A percentile compares a stretch with the other conserved stretches of the same genome.
phyloP scores from a whole-genome alignment of 2,888 invertebrate species.

The Ormia ochracea region DNA sequence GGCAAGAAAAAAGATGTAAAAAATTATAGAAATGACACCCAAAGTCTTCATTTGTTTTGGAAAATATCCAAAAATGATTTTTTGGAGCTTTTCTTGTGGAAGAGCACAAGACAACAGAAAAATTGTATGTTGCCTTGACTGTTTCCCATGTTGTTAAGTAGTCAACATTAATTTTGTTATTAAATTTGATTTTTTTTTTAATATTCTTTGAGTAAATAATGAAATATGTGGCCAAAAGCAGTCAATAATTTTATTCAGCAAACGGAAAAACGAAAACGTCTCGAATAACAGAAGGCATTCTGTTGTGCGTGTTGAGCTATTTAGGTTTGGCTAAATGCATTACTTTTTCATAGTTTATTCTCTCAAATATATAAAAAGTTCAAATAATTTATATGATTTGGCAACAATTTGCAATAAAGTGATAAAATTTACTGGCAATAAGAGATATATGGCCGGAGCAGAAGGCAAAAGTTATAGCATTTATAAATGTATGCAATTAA shows the following conservation, averaged over 20 bases:
- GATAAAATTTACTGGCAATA: slow-evolving; percentile 20
- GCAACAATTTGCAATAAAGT: slow-evolving; percentile 37
- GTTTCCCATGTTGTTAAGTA: slow-evolving; percentile 22
- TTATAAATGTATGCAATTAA: not conserved
- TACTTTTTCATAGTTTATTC: not conserved
- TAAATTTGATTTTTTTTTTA: not conserved
- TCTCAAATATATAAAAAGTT: not conserved
- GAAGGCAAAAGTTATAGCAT: not conserved
- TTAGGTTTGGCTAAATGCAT: slow-evolving; percentile 1
- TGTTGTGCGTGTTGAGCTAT: slow-evolving; percentile 4
- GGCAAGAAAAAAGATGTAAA: not conserved
- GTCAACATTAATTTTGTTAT: slow-evolving; percentile 57
- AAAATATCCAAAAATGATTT: slow-evolving; percentile 44
- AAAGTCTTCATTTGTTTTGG: slow-evolving; percentile 59
- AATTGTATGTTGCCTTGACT: not conserved
- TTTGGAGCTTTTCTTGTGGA: not conserved
- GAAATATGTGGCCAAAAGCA: slow-evolving; percentile 3
- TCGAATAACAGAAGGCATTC: not conserved
- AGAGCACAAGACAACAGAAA: not conserved
- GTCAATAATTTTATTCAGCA: not conserved
- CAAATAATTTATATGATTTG: slow-evolving; percentile 36
- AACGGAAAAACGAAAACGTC: not conserved
- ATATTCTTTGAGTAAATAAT: not conserved
- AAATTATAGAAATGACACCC: slow-evolving; percentile 51
- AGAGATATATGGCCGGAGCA: not conserved